These are phyloP conservation scores for Galago senegalensis DNA, from an alignment of 2,797 vertebrate genomes.

Conservation along the genomic window DNA sequence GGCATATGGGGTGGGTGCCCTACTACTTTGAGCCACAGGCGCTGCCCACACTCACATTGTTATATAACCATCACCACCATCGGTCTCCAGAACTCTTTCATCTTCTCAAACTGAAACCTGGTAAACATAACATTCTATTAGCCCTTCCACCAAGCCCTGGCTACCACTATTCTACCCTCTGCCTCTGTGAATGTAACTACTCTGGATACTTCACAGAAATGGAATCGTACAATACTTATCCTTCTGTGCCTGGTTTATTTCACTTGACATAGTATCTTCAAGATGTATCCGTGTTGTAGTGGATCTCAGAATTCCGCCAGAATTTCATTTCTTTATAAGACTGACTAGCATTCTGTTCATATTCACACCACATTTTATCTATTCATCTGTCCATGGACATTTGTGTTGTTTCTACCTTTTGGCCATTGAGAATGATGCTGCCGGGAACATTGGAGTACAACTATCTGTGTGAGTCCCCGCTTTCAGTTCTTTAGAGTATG, in stretches of 20 bases:
- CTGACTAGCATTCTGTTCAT: background rate
- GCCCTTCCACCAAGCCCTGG: background rate
- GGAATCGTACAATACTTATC: background rate
- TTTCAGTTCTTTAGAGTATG: background rate
- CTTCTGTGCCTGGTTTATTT: background rate
- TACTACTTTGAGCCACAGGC: no score
- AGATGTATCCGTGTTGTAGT: background rate
- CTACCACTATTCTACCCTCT: background rate
- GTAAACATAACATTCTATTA: background rate
- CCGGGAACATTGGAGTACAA: background rate
- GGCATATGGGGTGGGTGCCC: no score
- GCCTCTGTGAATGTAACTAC: background rate
- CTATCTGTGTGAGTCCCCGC: background rate
- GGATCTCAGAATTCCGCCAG: background rate
- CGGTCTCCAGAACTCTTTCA: background rate
- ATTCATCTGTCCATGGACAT: background rate
- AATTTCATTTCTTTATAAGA: slow-evolving; percentile 17
- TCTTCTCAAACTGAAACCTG: slow-evolving; percentile 37
- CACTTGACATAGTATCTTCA: background rate
- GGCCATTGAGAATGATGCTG: background rate
- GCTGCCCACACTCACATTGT: background rate
- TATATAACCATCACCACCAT: background rate
- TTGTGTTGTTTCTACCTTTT: background rate
- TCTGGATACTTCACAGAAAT: background rate
- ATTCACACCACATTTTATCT: background rate